Evolutionary conservation across 1,140 invertebrate genomes (phyloP), one percentile per base, ranked within the genome.

Genomic region (Drosophila nannoptera): DNA sequence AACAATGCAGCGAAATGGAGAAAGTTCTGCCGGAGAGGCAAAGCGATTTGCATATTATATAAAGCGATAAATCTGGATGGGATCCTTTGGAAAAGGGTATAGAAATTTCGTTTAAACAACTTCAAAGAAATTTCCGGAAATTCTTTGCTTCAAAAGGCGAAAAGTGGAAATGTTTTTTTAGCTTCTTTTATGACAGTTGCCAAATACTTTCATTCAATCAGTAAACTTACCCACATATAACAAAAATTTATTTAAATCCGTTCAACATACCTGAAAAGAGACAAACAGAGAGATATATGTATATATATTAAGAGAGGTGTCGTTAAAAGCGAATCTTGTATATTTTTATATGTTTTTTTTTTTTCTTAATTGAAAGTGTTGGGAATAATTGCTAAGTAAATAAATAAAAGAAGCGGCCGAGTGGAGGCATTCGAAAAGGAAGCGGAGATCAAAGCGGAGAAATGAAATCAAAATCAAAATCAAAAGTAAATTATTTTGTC

Each of bases 211-310:
- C 16, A 31, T 29, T 31, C 9, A 1, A 4, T 4, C 6, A 7
- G n/a, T 40, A 5, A 38, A 31, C 58, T 52, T 62, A 64, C 43
- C 54, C 32, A 14, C 16, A 16, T 31, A n/a, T 2, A n/a, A 62
- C 12, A 14, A 40, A 60, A 58, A 6, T 36, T 4, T 22, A 35
- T 49, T 31, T 16, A 61, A 50, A n/a, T 36, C 46, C 9, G 49
- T 60, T 71, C 36, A 46, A 69, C 81, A 68, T 86, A 86, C 81
- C 81, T 86, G 74, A 9, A 81, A 77, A 50, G 32, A 78, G 4
- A 61, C 22, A 75, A 65, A 60, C 35, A 45, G n/a, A 64, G 40
- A 52, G 7, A 16, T 29, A 11, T 22, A 56, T 55, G 3, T 22
- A 22, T 22, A 22, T 22, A 22, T 22, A 22, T 22, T 22, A 22